Conservation (phyloP, 1,140 invertebrate genomes). For the Drusus annulatus region DNA sequence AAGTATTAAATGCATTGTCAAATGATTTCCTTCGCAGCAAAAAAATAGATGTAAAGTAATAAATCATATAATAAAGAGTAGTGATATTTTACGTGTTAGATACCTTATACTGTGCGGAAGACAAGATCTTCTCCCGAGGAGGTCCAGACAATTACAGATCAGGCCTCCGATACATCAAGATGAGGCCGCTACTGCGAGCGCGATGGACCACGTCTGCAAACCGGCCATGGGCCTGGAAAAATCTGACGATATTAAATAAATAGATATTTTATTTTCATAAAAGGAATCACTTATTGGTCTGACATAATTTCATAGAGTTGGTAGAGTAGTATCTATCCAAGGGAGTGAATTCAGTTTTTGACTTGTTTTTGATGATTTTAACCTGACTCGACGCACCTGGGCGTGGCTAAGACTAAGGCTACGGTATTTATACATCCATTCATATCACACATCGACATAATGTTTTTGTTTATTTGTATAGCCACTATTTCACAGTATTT, state of each 20-base stretch:
- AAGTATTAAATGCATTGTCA: not conserved
- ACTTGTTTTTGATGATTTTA: no score
- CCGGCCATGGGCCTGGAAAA: not conserved
- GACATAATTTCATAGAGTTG: not conserved
- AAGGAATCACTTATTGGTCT: not conserved
- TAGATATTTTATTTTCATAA: not conserved
- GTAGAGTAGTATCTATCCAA: no score
- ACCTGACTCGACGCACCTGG: no score
- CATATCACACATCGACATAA: no score
- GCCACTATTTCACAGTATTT: no score
- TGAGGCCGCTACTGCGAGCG: constrained; percentile 40
- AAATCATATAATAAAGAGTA: not conserved
- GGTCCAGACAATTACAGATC: constrained; percentile 54
- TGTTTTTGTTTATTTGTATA: no score
- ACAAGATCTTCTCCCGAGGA: constrained; percentile 50
- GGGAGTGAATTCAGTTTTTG: no score
- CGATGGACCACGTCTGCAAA: not conserved
- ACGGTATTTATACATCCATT: no score
- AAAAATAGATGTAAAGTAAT: not conserved
- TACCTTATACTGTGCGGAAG: constrained; percentile 23
- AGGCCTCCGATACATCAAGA: constrained; percentile 49
- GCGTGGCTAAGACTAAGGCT: no score
- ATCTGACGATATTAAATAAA: no score
- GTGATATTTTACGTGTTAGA: not conserved
- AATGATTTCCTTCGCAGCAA: not conserved